Base-by-base conservation (phyloP, 2,113 vertebrate genomes). In the Aptenodytes patagonicus region DNA sequence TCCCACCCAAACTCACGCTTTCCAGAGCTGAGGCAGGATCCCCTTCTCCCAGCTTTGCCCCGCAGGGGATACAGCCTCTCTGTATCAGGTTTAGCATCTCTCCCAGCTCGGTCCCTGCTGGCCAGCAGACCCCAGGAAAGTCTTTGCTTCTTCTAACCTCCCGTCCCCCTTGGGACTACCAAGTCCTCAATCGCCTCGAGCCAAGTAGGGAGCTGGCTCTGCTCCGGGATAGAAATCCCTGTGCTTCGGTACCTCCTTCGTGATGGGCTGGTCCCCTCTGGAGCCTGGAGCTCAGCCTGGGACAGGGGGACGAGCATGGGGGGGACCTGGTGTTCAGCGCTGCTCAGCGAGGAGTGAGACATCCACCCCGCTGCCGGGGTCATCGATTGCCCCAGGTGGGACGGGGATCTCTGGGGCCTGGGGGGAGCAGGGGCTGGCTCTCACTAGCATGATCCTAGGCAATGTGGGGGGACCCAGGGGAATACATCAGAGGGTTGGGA, bases 361-460 rank as follows among this genome's bases (percentile, higher is more conserved):
- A 1, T 14, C 38, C 38, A 17, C 17, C 34, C 46, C 0, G 5
- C 52, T 34, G 29, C 34, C 2, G 5, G 57, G 70, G 28, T 15
- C 64, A 32, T 44, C 47, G 24, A 2, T 66, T 5, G 1, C 9
- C 34, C n/a, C 22, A 6, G 17, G 11, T 70, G 38, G 38, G 65
- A n/a, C 0, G 0, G 29, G 15, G 26, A 34, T 32, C n/a, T 26
- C 20, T 1, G 17, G 31, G 9, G 3, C 1, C 13, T 0, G 3
- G 12, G 36, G 20, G n/a, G 17, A 32, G 31, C 64, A 31, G 60
- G 58, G 34, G 11, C 17, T 54, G 46, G 58, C 15, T 49, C 49
- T 61, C 7, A 0, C 62, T 42, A 29, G 42, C 20, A 2, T 5
- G 8, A 25, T 32, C 25, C 13, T 28, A 22, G n/a, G 38, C 18